Conservation (phyloP, 1,140 invertebrate genomes). For the Bombus soroeensis region DNA sequence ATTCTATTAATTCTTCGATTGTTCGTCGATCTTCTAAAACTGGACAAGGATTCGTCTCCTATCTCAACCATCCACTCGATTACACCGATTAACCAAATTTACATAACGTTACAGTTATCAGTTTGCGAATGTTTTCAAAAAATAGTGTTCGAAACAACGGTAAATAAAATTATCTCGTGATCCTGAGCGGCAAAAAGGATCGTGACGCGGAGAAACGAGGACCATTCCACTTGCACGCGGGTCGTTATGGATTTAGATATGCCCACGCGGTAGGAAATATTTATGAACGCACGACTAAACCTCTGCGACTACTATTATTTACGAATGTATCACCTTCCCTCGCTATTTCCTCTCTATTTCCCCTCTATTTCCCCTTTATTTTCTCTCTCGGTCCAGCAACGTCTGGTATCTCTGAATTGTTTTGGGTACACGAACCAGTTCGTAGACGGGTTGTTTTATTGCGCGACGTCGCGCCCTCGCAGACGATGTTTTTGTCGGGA, state of each 20-base stretch:
- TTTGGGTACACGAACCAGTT: not conserved
- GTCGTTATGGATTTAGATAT: not conserved
- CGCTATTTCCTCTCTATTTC: not conserved
- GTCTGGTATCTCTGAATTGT: constrained; percentile 14
- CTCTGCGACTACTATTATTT: constrained; percentile 1
- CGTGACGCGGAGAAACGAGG: not conserved
- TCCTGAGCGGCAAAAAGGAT: not conserved
- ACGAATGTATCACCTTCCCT: not conserved
- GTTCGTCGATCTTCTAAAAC: too few species aligned
- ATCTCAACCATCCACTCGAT: too few species aligned
- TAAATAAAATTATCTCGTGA: not conserved
- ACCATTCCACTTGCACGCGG: not conserved
- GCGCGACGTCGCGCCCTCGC: not conserved
- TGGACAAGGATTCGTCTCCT: too few species aligned
- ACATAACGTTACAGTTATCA: too few species aligned
- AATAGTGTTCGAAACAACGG: not conserved
- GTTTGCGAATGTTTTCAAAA: not conserved
- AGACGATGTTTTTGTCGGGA: constrained; percentile 7
- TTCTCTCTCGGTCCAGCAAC: not conserved
- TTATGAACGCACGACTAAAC: constrained; percentile 8
- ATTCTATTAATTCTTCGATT: too few species aligned
- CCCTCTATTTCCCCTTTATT: not conserved
- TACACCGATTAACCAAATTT: too few species aligned
- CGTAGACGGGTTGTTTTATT: constrained; percentile 8
- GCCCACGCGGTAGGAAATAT: constrained; percentile 9